Base-by-base conservation (phyloP, 2,797 vertebrate genomes). In the Cryptoblepharus egeriae region DNA sequence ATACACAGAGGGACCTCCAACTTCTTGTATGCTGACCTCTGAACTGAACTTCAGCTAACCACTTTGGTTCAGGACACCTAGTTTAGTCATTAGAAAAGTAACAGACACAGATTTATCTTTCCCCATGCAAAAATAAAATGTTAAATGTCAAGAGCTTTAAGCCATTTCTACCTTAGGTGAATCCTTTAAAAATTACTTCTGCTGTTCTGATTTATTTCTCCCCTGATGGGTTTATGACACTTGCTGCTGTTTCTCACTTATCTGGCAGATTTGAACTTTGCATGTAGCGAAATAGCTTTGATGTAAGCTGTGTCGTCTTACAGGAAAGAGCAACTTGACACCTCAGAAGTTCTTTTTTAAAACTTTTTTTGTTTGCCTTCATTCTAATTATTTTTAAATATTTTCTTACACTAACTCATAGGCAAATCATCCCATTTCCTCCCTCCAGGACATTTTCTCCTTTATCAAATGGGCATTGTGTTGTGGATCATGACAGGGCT, bases 61-160 rank as follows among this genome's bases (percentile, higher is more conserved):
- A 8, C 64, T 57, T 65, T 76, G 18, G 18, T 70, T 84, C 37
- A 70, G 35, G 79, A 82, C 5, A 4, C 7, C 79, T 80, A 89
- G 79, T 82, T 90, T 88, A 77, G 52, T 75, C 64, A 68, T 75
- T 65, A 79, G 77, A 77, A 61, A 90, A 64, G 28, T 77, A 91
- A 88, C 85, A 78, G 84, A 75, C 15, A 5, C 80, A 81, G 71
- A 88, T 88, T 77, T 86, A 85, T 79, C 68, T 71, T 80, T 85
- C 75, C 26, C 57, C 75, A 61, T 77, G 89, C 80, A 89, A 87
- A 57, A 81, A 63, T 77, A 71, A 87, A 89, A 82, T 73, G 92
- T 91, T 81, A 88, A 91, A 90, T 83, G 91, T 91, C 83, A 91
- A 90, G 78, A 74, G 30, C 89, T 90, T 91, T 88, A 88, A 92